phyloP scores from a whole-genome alignment of 2,797 vertebrate species.

The Enteromius trimaculatus region DNA sequence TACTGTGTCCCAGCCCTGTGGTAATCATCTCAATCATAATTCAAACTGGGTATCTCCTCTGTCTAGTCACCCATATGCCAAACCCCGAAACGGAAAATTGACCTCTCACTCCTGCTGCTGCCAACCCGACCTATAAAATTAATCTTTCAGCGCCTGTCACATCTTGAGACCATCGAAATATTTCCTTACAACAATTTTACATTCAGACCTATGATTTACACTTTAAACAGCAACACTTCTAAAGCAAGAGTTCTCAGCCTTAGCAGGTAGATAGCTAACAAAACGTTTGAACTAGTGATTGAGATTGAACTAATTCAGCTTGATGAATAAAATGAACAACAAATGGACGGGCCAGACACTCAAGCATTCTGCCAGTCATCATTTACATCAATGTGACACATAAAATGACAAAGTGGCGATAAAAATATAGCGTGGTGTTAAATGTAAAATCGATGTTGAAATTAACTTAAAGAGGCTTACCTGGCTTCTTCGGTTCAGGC shows the following conservation, averaged over 20 bases:
- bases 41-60: background rate
- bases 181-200: constrained; percentile 3
- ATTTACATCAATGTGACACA: constrained; percentile 2
- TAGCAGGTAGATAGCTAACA: background rate
- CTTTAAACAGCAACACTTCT: background rate
- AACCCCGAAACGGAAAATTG: constrained; percentile 14
- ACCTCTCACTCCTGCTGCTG: constrained; percentile 31
- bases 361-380: too few relatives aligned
- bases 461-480: constrained; percentile 65
- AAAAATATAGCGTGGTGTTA: background rate
- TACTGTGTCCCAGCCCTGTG: background rate
- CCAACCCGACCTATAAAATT: constrained; percentile 34
- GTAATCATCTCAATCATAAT: constrained; percentile 3
- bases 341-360: background rate
- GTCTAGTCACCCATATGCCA: background rate
- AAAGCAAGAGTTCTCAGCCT: background rate
- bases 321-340: background rate
- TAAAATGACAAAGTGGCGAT: background rate
- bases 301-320: background rate
- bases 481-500: constrained; percentile 79
- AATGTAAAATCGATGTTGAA: constrained; percentile 13
- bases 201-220: constrained; percentile 5
- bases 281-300: background rate
- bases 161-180: background rate
- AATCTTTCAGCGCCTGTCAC: constrained; percentile 37